Evolutionary conservation across 2,113 vertebrate species (phyloP).

Genomic region (Bambusicola thoracicus): DNA sequence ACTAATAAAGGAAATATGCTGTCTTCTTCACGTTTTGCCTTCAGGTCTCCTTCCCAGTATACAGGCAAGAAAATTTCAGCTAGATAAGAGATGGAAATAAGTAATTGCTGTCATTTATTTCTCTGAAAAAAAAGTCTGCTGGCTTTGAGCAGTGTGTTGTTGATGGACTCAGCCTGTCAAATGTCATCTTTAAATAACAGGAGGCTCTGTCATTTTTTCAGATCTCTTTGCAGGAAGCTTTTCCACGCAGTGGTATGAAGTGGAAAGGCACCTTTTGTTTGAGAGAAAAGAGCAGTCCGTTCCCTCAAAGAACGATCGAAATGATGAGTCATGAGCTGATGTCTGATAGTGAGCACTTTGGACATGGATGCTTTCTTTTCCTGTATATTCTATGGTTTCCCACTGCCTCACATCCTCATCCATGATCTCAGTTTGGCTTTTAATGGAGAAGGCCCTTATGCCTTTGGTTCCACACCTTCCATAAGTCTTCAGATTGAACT

Average conservation of each 20-base stretch:
- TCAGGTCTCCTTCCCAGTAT: not conserved
- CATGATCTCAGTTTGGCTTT: not conserved
- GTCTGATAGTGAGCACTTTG: not conserved
- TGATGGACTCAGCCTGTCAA: not conserved
- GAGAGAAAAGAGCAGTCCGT: not conserved
- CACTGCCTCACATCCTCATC: not conserved
- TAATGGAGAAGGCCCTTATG: not conserved
- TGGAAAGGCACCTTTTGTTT: not conserved
- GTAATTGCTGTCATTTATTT: not conserved
- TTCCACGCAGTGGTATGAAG: not conserved
- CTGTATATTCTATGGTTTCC: not conserved
- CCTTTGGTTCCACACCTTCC: not conserved
- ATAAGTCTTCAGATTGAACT: not conserved
- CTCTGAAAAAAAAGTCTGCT: not conserved
- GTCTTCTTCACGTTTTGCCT: constrained; percentile 1
- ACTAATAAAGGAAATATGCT: not conserved
- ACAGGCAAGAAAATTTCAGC: not conserved
- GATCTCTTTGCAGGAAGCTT: not conserved
- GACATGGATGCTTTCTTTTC: not conserved
- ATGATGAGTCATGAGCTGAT: not conserved
- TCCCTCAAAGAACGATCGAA: not conserved
- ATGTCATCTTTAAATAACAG: not conserved
- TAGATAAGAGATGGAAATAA: not conserved
- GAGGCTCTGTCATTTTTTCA: not conserved
- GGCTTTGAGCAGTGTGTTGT: not conserved